Evolutionary conservation across 2,113 vertebrate genomes (phyloP).

Genomic region (Salvelinus namaycush): DNA sequence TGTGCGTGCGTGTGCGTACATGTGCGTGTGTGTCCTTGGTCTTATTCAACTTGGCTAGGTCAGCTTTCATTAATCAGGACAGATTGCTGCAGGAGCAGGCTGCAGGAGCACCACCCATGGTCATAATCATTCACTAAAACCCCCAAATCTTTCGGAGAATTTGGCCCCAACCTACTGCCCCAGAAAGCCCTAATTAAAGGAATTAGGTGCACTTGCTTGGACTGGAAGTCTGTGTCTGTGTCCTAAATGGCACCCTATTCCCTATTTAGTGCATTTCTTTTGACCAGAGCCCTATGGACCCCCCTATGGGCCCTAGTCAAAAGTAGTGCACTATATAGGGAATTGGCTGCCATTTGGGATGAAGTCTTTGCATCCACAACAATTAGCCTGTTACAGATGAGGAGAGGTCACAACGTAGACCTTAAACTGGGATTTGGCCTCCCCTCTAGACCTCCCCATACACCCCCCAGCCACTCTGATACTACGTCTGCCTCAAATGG

Average conservation of each 20-base stretch:
- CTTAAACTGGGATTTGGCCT: conserved; percentile 51
- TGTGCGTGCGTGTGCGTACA: neutral
- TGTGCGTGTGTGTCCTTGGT: neutral
- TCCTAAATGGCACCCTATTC: no score
- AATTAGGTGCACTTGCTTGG: conserved; percentile 47
- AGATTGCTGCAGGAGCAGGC: conserved; percentile 13
- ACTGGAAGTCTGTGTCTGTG: neutral
- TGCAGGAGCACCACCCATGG: conserved; percentile 14
- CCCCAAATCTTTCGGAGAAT: conserved; percentile 38
- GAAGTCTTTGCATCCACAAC: conserved; percentile 23
- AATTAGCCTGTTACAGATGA: conserved; percentile 24
- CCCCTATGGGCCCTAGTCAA: no score
- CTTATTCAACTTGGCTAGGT: neutral
- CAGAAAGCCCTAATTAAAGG: conserved; percentile 51
- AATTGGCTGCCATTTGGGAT: no score
- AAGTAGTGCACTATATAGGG: no score
- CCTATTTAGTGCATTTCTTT: no score
- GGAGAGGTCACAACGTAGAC: conserved; percentile 29
- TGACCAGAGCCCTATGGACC: no score
- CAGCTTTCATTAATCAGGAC: conserved; percentile 25
- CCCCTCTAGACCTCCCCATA: neutral
- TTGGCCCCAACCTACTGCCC: conserved; percentile 37
- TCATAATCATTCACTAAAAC: conserved; percentile 26
- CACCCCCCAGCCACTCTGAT: conserved; percentile 12
- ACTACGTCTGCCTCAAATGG: neutral